Evolutionary conservation across 2,888 invertebrate species (phyloP), one percentile per base, ranked within the genome.

Genomic region (Polymixis lichenea): DNA sequence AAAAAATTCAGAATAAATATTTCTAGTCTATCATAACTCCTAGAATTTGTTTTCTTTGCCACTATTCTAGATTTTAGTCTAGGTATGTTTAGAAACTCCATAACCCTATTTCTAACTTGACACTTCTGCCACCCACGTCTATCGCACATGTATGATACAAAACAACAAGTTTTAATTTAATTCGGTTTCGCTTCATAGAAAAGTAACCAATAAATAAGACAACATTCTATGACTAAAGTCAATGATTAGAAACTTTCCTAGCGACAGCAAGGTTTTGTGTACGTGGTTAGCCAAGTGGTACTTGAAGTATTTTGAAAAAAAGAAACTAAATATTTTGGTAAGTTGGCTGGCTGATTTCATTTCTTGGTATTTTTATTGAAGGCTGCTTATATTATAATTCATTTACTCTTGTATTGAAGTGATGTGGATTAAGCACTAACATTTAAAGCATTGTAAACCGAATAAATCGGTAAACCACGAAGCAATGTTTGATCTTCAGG

Each of bases 181-280:
- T 69, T 72, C 32, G 69, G 49, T 55, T 80, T 43, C 46, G 19
- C 19, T 60, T 58, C 53, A 0, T 71, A 68, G 5, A 32, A 68
- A 78, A 68, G 56, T 60, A 84, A 76, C 73, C 71, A 84, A 69
- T 81, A 80, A 72, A 78, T 64, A 49, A 32, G 1, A 15, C 49
- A 53, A 49, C 22, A 46, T 43, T 66, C 15, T 38, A 15, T 64
- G 11, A 61, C 56, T 58, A 65, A 72, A 32, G 32, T 68, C 51
- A 80, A 6, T 58, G 53, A 58, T 53, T 70, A 60, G 11, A 76
- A 58, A 79, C 22, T 67, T 65, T 66, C 66, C 38, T 32, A 49
- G 19, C 38, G 13, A 46, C 22, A 53, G 19, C 43, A 64, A 69
- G 32, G 66, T 25, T 66, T 78, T 74, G 72, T 28, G 49, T 62